Conservation (phyloP, 2,797 vertebrate species). For the Xenentodon cancila region DNA sequence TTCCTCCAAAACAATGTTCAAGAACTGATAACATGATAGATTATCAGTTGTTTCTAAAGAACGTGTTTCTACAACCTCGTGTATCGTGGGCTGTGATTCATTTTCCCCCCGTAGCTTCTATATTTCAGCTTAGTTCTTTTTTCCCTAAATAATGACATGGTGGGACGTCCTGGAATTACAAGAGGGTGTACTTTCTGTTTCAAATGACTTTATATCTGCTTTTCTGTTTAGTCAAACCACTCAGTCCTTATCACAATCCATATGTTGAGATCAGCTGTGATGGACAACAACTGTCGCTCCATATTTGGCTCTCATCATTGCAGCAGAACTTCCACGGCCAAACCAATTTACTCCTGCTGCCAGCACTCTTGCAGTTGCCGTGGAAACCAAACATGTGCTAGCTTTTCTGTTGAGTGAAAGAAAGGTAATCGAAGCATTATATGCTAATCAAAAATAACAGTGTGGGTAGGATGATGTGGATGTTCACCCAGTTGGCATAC, state of each 20-base stretch:
- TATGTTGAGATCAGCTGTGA: constrained; percentile 35
- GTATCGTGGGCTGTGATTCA: too few relatives aligned
- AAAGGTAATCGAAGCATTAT: constrained; percentile 83
- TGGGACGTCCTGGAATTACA: too few relatives aligned
- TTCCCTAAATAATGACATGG: too few relatives aligned
- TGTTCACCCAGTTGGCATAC: constrained; percentile 74
- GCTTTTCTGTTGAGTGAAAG: constrained; percentile 70
- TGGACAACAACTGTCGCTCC: constrained; percentile 49
- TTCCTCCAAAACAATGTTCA: too few relatives aligned
- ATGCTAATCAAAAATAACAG: constrained; percentile 80
- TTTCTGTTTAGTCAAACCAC: constrained; percentile 19
- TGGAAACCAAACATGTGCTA: constrained; percentile 77
- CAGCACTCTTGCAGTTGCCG: constrained; percentile 72
- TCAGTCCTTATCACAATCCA: constrained; percentile 36
- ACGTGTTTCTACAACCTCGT: too few relatives aligned
- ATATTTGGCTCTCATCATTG: constrained; percentile 37
- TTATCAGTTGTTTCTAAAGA: too few relatives aligned
- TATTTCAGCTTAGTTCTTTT: too few relatives aligned
- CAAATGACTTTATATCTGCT: neutral
- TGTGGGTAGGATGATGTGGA: constrained; percentile 72
- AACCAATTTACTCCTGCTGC: constrained; percentile 68
- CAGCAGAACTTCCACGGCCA: constrained; percentile 52
- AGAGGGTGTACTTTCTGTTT: too few relatives aligned
- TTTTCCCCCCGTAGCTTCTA: too few relatives aligned
- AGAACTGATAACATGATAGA: too few relatives aligned